Base-by-base conservation (phyloP, 2,888 invertebrate species). In the Aquatica leii region DNA sequence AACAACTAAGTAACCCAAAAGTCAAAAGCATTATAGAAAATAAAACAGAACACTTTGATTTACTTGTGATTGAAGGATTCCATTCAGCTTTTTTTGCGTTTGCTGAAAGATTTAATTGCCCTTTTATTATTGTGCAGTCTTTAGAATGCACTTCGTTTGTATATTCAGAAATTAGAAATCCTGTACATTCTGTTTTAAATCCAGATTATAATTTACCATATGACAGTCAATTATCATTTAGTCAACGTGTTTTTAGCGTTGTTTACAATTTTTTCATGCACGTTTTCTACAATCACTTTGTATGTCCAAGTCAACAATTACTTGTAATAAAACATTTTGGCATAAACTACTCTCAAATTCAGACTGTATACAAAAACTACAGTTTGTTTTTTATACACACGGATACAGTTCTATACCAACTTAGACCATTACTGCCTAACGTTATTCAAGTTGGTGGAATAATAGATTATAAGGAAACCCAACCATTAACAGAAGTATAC, bases 1-100 rank as follows among this genome's bases (percentile, higher is more conserved):
- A 65, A 2, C 50, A 71, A 58, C 20, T 72, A 12, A 12, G 50
- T 82, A 73, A 74, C 35, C 70, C 73, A 0, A 67, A 73, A 65
- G 76, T 80, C 2, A 73, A 77, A 66, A 66, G 73, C 40, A 53
- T 80, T 11, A 76, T 80, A 14, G 66, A 76, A n/a, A 71, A 77
- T 62, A 58, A 71, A 40, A 71, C 67, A 82, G 76, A 84, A 20
- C 80, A 81, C 58, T 88, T 87, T 68, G 88, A 88, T 74, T 72
- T 87, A 31, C 82, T 48, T 2, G 4, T 48, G 11, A 8, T 48
- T 20, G 48, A 48, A 48, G 9, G 6, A 11, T 48, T 18, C 8
- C 18, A 48, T 20, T 17, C 21, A 6, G 21, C 20, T 20, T 1
- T 2, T 4, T 21, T 48, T 20, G 74, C 74, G 8, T 77, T 80